Evolutionary conservation across 2,797 vertebrate species (phyloP).

Genomic region (Sternotherus odoratus): DNA sequence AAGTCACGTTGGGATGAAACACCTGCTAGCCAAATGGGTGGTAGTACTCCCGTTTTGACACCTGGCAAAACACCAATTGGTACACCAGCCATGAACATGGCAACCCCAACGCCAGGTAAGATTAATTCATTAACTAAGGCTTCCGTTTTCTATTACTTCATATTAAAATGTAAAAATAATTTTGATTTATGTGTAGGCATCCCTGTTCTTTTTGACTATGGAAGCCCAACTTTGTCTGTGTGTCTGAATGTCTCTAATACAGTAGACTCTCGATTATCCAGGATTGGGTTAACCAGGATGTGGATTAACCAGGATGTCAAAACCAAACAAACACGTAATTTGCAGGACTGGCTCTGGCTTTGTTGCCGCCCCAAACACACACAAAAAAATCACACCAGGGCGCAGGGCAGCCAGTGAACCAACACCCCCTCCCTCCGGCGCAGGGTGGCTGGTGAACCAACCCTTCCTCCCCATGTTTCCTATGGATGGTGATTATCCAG

Average conservation of each 20-base stretch:
- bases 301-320: too few relatives aligned
- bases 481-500: too few relatives aligned
- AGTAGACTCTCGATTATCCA: too few relatives aligned
- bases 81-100: slow-evolving; percentile 99
- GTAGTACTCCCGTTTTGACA: slow-evolving; percentile 95
- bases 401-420: too few relatives aligned
- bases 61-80: slow-evolving; percentile 98
- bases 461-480: too few relatives aligned
- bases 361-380: too few relatives aligned
- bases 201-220: not conserved
- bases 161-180: not conserved
- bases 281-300: too few relatives aligned
- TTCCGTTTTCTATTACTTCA: not conserved
- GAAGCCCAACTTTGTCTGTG: rapidly evolving
- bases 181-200: not conserved
- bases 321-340: too few relatives aligned
- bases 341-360: too few relatives aligned
- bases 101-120: slow-evolving; percentile 96
- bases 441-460: too few relatives aligned
- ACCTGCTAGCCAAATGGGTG: slow-evolving; percentile 98
- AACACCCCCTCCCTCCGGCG: too few relatives aligned
- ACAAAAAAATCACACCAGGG: too few relatives aligned
- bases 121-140: not conserved
- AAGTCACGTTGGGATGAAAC: slow-evolving; percentile 99
- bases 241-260: not conserved